Evolutionary conservation across 2,888 invertebrate genomes (phyloP).

Genomic region (Himalopsyche japonica): DNA sequence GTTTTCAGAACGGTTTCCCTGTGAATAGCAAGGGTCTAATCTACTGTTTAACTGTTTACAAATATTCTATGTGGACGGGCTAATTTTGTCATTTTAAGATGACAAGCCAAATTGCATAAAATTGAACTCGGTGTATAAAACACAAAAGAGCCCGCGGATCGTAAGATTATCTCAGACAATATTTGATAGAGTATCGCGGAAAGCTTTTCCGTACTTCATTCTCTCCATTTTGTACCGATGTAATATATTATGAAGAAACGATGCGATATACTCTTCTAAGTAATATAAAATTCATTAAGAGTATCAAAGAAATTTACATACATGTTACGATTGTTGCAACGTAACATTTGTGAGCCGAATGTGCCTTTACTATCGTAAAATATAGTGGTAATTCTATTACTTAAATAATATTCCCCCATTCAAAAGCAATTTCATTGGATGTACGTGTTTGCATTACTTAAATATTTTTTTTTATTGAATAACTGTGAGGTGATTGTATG

Average conservation of each 20-base stretch:
- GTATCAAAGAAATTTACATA: background rate
- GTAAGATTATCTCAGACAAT: background rate
- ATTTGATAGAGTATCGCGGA: background rate
- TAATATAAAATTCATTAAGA: background rate
- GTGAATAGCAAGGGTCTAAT: too few relatives aligned
- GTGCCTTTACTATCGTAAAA: constrained; percentile 28
- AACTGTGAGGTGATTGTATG: too few relatives aligned
- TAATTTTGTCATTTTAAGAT: background rate
- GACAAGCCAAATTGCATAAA: background rate
- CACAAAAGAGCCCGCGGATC: background rate
- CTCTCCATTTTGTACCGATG: background rate
- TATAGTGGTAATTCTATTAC: constrained; percentile 1
- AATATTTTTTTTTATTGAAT: background rate
- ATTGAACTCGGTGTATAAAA: background rate
- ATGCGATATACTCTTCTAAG: background rate
- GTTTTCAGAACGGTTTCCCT: too few relatives aligned
- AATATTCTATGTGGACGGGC: background rate
- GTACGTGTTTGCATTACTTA: background rate
- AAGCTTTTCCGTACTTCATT: background rate
- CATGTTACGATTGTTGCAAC: background rate
- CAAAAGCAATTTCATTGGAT: background rate
- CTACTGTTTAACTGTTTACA: background rate
- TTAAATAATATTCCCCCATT: constrained; percentile 2
- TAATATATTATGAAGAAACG: background rate
- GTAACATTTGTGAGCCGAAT: constrained; percentile 27